Percentiles rank a stretch among this genome's conserved stretches.
phyloP scores from a whole-genome alignment of 1,140 invertebrate genomes.

The Pentalonia nigronervosa region DNA sequence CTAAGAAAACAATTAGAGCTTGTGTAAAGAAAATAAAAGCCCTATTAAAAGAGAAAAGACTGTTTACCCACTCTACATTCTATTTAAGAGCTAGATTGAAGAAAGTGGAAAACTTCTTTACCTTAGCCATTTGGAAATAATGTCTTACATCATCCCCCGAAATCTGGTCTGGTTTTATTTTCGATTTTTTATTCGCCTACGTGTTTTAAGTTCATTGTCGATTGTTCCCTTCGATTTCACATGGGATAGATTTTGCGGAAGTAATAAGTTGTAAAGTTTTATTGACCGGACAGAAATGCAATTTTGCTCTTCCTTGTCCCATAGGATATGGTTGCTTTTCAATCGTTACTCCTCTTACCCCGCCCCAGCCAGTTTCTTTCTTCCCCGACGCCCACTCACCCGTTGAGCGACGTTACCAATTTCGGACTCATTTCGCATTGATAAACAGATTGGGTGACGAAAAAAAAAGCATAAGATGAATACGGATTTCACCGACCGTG shows the following conservation, averaged over 20 bases:
- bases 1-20: constrained; percentile 22
- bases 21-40: not conserved
- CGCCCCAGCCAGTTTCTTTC: not conserved
- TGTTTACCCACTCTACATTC: too few relatives aligned
- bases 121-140: constrained; percentile 34
- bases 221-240: constrained; percentile 51
- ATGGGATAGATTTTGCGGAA: constrained; percentile 50
- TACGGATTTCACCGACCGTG: constrained; percentile 43
- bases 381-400: not conserved
- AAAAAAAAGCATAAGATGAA: constrained; percentile 50
- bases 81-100: not conserved
- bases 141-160: constrained; percentile 42
- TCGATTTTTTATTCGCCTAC: constrained; percentile 46
- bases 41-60: not conserved
- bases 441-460: constrained; percentile 55
- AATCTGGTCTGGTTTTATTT: constrained; percentile 20
- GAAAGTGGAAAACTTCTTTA: constrained; percentile 1
- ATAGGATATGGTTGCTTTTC: constrained; percentile 50
- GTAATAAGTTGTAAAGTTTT: constrained; percentile 58
- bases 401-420: constrained; percentile 34
- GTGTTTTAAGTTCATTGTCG: constrained; percentile 53
- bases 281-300: constrained; percentile 54
- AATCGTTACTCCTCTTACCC: constrained; percentile 46
- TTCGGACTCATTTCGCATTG: constrained; percentile 54
- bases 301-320: constrained; percentile 50